These are phyloP conservation scores for Eupithecia pulchellata DNA, from an alignment of 2,888 invertebrate genomes.

Conservation along the genomic window DNA sequence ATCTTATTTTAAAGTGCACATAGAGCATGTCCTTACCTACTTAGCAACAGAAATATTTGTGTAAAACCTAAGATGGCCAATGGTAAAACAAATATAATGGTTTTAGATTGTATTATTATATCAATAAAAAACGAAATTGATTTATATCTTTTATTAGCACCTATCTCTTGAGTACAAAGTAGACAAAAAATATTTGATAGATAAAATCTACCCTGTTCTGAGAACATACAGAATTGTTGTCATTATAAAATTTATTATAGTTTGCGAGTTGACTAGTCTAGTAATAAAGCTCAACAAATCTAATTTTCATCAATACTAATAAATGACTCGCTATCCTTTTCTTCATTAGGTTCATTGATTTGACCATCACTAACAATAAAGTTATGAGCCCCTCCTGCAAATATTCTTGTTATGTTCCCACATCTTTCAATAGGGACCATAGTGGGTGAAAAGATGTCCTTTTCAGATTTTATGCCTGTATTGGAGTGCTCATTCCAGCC, in stretches of 20 bases:
- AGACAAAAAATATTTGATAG: not conserved
- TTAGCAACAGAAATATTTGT: not conserved
- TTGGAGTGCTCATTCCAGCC: constrained; percentile 97
- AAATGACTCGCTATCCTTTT: constrained; percentile 22
- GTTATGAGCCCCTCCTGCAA: constrained; percentile 78
- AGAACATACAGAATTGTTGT: not conserved
- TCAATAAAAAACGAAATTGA: constrained; percentile 19
- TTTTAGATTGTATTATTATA: constrained; percentile 24
- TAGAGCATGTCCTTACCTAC: not conserved
- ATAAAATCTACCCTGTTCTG: not conserved
- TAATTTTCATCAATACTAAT: constrained; percentile 37
- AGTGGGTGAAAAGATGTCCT: constrained; percentile 63
- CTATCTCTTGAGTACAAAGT: not conserved
- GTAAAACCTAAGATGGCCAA: constrained; percentile 7
- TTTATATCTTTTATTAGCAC: constrained; percentile 24
- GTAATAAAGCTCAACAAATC: constrained; percentile 2
- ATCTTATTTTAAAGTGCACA: not conserved
- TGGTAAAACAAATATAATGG: constrained; percentile 14
- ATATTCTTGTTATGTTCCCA: constrained; percentile 62
- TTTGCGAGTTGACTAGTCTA: not conserved
- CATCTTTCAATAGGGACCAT: constrained; percentile 59
- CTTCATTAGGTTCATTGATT: constrained; percentile 22
- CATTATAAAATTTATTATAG: not conserved
- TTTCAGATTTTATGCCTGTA: constrained; percentile 86
- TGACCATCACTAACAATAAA: constrained; percentile 64